Base-by-base conservation (phyloP, 2,797 vertebrate genomes). In the Babyrousa celebensis region DNA sequence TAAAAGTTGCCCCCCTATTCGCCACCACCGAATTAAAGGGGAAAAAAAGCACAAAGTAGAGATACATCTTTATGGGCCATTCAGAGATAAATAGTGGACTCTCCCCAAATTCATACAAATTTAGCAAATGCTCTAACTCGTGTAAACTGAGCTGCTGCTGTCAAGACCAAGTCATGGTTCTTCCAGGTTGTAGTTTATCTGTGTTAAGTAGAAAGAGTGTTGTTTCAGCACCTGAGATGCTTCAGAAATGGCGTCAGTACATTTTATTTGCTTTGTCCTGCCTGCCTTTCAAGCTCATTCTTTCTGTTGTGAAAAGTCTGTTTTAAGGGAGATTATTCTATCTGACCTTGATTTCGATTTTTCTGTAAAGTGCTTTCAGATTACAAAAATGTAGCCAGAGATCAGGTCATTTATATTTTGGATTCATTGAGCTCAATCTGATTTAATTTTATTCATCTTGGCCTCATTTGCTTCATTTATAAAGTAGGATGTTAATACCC, bases 391-490 rank as follows among this genome's bases (percentile, higher is more conserved):
- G 32, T 80, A 56, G 23, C 48, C 29, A 62, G 23, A 88, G 71
- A 6, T 77, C 68, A 92, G 85, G 62, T 48, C 43, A 65, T 54
- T 84, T 68, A 75, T 40, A 36, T 62, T 71, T 63, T 32, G 79
- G 29, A 25, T 68, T 86, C 8, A 0, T 68, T 52, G 63, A 87
- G 36, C 36, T 89, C 58, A 25, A 2, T 62, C 32, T 72, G 72
- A n/a, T 89, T 95, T 80, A 23, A 40, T 79, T 90, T 94, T 79
- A 48, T 77, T 68, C 86, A 18, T 78, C 43, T 85, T 85, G 85
- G 63, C 36, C 15, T 82, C 17, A 43, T 96, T 71, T 91, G 67
- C 63, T 92, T 91, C 63, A 11, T 92, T 90, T 74, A 23, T 78
- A 77, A 75, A 18, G 8, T 71, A 29, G 63, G 75, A 62, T 72